A percentile compares a stretch with the other conserved stretches of the same genome.
Evolutionary conservation across 2,113 vertebrate species (phyloP).

Genomic region (Tetrax tetrax): DNA sequence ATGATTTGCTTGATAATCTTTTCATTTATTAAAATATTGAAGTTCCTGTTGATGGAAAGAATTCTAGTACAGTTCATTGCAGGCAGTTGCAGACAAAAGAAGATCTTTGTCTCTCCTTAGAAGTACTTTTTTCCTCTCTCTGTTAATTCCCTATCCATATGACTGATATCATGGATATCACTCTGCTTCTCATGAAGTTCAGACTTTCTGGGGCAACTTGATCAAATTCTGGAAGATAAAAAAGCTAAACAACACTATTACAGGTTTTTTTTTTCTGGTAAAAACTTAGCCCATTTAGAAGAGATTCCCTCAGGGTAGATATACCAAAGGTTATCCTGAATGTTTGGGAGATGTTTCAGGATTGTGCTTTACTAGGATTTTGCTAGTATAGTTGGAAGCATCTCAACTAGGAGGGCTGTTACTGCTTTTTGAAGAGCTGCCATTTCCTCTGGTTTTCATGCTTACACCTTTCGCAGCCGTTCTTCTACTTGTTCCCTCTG

Average conservation of each 20-base stretch:
- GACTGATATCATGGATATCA: background rate
- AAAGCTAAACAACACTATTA: background rate
- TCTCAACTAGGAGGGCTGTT: background rate
- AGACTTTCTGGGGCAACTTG: background rate
- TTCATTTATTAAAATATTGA: background rate
- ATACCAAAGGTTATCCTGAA: background rate
- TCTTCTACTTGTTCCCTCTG: background rate
- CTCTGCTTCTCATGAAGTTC: background rate
- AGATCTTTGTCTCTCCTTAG: background rate
- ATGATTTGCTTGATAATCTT: no score
- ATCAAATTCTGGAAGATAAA: background rate
- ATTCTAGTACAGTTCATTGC: background rate
- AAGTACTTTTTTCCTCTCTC: background rate
- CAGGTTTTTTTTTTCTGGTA: background rate
- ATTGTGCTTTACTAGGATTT: background rate
- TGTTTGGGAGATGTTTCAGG: background rate
- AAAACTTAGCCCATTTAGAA: background rate
- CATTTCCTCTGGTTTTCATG: background rate
- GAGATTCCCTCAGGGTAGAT: background rate
- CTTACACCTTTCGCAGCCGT: background rate
- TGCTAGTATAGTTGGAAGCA: background rate
- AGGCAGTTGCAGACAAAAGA: background rate
- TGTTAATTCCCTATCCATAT: background rate
- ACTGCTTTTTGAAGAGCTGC: background rate
- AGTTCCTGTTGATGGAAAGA: background rate